phyloP scores from a whole-genome alignment of 2,888 invertebrate species.

The Phortica magna region DNA sequence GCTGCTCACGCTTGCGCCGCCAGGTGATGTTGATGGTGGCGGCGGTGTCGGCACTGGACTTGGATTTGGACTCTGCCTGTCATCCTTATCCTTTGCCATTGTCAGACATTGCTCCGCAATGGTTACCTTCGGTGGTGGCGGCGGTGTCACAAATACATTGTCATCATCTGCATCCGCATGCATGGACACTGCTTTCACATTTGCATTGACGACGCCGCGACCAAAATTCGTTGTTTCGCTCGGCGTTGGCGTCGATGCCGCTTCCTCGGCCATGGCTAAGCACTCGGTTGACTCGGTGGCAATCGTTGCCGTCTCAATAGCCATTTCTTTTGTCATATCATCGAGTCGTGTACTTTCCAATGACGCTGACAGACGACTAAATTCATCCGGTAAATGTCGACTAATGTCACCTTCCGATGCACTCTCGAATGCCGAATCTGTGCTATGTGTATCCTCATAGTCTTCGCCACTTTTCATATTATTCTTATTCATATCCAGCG shows the following conservation, averaged over 20 bases:
- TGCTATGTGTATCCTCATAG: constrained; percentile 75
- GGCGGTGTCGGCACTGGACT: constrained; percentile 71
- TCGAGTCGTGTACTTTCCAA: constrained; percentile 72
- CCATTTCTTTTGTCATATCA: constrained; percentile 68
- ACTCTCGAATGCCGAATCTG: constrained; percentile 77
- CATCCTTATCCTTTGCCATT: constrained; percentile 54
- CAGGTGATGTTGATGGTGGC: constrained; percentile 74
- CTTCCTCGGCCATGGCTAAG: constrained; percentile 57
- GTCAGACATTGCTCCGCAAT: constrained; percentile 63
- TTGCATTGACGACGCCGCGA: constrained; percentile 31
- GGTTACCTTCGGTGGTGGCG: constrained; percentile 64
- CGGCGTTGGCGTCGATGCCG: constrained; percentile 56
- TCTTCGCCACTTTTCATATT: constrained; percentile 67
- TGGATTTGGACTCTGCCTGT: constrained; percentile 56
- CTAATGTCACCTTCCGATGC: constrained; percentile 77
- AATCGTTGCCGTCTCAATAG: constrained; percentile 75
- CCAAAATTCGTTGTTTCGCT: constrained; percentile 20
- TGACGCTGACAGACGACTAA: constrained; percentile 70
- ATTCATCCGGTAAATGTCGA: constrained; percentile 75
- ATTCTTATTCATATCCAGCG: constrained; percentile 74
- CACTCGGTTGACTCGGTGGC: constrained; percentile 75
- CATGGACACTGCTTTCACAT: background rate
- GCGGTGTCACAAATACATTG: constrained; percentile 36
- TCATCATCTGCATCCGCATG: background rate
- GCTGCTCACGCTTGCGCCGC: constrained; percentile 63